phyloP scores from a whole-genome alignment of 2,888 invertebrate genomes.

The Microchrysa polita region DNA sequence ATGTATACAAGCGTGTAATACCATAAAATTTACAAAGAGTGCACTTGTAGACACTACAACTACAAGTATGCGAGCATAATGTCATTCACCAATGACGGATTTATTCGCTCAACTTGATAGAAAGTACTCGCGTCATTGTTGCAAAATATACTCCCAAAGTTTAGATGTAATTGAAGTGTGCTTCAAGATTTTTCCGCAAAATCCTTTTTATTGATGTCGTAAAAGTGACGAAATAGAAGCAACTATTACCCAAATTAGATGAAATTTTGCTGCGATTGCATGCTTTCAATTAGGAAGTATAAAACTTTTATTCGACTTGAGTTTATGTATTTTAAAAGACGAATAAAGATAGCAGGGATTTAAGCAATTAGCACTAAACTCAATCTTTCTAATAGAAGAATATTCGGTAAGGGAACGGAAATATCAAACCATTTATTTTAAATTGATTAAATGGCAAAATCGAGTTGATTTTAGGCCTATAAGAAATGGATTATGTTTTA shows the following conservation, averaged over 20 bases:
- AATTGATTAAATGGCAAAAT: too few species aligned
- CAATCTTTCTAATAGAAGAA: too few species aligned
- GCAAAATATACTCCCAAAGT: background rate
- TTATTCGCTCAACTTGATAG: background rate
- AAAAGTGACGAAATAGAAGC: background rate
- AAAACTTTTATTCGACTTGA: background rate
- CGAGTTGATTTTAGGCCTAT: too few species aligned
- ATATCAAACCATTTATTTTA: too few species aligned
- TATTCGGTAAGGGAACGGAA: too few species aligned
- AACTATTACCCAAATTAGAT: background rate
- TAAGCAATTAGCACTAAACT: too few species aligned
- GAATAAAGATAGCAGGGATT: background rate
- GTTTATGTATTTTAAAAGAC: background rate
- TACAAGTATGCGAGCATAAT: too few species aligned
- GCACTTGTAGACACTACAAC: slow-evolving; percentile 8
- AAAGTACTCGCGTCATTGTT: background rate
- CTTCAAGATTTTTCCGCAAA: slow-evolving; percentile 4
- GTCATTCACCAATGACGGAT: background rate
- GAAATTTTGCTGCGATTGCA: background rate
- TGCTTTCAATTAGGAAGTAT: background rate
- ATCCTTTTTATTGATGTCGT: slow-evolving; percentile 8
- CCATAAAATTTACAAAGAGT: background rate
- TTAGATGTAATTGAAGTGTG: background rate
- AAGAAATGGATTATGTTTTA: too few species aligned
- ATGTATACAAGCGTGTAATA: background rate